Conservation (phyloP, 2,797 vertebrate species). For the Phoeniculus purpureus region DNA sequence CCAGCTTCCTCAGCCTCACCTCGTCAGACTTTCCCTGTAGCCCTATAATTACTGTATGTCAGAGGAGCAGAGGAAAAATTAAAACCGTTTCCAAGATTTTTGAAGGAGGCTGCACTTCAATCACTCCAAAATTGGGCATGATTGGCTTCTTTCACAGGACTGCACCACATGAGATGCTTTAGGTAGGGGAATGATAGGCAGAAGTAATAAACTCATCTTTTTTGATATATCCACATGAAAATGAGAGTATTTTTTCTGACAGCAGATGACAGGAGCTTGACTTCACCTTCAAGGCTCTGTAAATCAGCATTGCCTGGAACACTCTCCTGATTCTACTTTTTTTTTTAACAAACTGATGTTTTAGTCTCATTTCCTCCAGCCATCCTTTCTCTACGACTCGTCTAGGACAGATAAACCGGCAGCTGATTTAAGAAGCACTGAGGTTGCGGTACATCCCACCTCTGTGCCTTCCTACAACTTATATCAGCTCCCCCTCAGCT, state of each 20-base stretch:
- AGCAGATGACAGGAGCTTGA: not conserved
- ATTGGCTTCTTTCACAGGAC: not conserved
- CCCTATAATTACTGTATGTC: not conserved
- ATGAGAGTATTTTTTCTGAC: not conserved
- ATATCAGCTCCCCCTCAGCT: not conserved
- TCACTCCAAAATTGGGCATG: not conserved
- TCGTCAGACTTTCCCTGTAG: no score
- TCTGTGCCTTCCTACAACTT: not conserved
- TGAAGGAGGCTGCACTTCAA: not conserved
- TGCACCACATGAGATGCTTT: rapidly evolving
- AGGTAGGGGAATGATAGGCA: not conserved
- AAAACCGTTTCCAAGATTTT: not conserved
- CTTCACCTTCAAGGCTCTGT: not conserved
- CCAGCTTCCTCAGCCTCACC: no score
- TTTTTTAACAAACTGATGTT: not conserved
- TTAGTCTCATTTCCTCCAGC: not conserved
- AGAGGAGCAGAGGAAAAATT: not conserved
- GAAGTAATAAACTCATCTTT: not conserved
- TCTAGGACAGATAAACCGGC: not conserved
- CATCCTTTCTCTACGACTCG: not conserved
- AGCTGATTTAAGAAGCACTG: not conserved
- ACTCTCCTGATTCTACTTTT: rapidly evolving
- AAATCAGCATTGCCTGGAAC: not conserved
- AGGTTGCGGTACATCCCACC: not conserved
- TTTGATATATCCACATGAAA: not conserved